Conservation (phyloP, 2,888 invertebrate genomes). For the Gandaritis pyraliata region DNA sequence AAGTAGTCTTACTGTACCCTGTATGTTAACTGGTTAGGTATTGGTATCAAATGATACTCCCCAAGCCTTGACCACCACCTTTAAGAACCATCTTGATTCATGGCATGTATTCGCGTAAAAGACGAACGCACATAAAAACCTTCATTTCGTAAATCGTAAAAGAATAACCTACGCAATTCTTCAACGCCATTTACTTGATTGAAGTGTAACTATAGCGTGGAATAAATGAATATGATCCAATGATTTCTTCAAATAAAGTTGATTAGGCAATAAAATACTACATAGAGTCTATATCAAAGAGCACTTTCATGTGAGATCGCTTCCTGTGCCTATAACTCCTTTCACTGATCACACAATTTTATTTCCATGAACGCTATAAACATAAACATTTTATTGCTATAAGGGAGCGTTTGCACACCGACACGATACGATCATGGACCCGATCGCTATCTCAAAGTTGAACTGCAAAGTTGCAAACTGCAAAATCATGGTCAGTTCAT, state of each 20-base stretch:
- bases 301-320: conserved; percentile 51
- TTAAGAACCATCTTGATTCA: conserved; percentile 16
- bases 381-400: conserved; percentile 81
- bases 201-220: conserved; percentile 39
- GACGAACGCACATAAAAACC: conserved; percentile 44
- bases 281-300: conserved; percentile 56
- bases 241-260: conserved; percentile 54
- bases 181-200: conserved; percentile 39
- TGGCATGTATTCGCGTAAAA: conserved; percentile 39
- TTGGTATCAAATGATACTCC: background rate
- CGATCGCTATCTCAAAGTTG: too few relatives aligned
- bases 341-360: conserved; percentile 74
- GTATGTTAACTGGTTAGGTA: too few relatives aligned
- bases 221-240: conserved; percentile 44
- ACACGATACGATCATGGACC: too few relatives aligned
- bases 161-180: conserved; percentile 32
- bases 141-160: conserved; percentile 39
- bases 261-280: conserved; percentile 53
- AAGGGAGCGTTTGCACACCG: conserved; percentile 25
- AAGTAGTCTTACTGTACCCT: too few relatives aligned
- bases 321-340: conserved; percentile 63
- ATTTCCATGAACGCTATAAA: conserved; percentile 78
- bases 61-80: background rate
- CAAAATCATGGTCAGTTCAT: too few relatives aligned
- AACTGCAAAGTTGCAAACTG: too few relatives aligned